A percentile compares a stretch with the other conserved stretches of the same genome.
Conservation (phyloP, 92 coral and sea anemone genomes). For the Parazoanthus swiftii region DNA sequence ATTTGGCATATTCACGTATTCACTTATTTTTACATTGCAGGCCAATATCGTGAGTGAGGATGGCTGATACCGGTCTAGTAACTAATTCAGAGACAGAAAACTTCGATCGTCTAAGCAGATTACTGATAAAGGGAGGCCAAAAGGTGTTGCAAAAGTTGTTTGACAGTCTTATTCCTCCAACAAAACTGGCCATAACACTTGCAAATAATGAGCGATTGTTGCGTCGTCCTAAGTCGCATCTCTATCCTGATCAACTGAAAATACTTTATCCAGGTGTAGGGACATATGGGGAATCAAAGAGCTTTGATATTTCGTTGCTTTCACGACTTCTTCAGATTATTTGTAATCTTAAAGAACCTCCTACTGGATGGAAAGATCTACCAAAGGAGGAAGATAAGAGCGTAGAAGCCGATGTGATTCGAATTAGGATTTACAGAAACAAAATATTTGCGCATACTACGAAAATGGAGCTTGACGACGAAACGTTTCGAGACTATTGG, state of each 20-base stretch:
- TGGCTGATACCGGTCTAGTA: not conserved
- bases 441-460: not conserved
- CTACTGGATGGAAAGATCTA: not conserved
- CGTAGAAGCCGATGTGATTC: not conserved
- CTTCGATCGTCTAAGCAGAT: not conserved
- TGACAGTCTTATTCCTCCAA: not conserved
- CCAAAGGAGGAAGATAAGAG: not conserved
- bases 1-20: not conserved
- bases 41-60: not conserved
- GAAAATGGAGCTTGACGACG: not conserved
- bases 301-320: slow-evolving; percentile 1
- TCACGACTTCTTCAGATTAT: slow-evolving; percentile 3
- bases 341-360: not conserved
- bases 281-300: not conserved
- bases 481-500: not conserved
- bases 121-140: slow-evolving; percentile 1
- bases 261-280: not conserved
- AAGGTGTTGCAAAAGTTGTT: not conserved
- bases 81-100: not conserved
- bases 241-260: not conserved
- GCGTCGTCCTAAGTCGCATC: not conserved
- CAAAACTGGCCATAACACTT: not conserved
- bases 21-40: not conserved
- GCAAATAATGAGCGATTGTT: not conserved
- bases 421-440: slow-evolving; percentile 5